Percentiles rank a stretch among this genome's conserved stretches.
phyloP scores from a whole-genome alignment of 1,140 invertebrate genomes.

The Aphelinus certus region DNA sequence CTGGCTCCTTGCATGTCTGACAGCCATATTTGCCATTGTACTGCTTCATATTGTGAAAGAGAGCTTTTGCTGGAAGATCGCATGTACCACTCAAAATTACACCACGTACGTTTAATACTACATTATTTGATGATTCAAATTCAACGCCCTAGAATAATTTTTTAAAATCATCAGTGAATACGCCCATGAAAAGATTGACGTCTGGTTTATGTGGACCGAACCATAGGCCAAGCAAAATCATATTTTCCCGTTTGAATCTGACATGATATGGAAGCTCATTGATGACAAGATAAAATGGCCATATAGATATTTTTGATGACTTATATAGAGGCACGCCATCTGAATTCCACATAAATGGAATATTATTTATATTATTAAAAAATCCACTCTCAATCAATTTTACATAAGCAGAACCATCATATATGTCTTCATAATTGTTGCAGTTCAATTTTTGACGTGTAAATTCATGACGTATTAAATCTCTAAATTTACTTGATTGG shows the following conservation, averaged over 20 bases:
- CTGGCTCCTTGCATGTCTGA: not conserved
- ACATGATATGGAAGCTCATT: conserved; percentile 41
- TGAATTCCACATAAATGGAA: conserved; percentile 14
- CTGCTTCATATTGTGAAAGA: conserved; percentile 5
- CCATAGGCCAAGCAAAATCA: conserved; percentile 43
- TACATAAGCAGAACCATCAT: conserved; percentile 13
- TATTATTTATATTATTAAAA: not conserved
- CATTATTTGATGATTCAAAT: conserved; percentile 12
- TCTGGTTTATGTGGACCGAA: conserved; percentile 41
- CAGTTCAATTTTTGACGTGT: not conserved
- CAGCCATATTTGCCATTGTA: conserved; percentile 17
- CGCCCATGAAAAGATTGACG: conserved; percentile 34
- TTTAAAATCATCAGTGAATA: conserved; percentile 26
- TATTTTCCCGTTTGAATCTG: conserved; percentile 41
- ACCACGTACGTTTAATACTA: not conserved
- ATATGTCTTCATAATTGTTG: conserved; percentile 13
- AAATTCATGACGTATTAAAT: not conserved
- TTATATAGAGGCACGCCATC: conserved; percentile 44
- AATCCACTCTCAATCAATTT: not conserved
- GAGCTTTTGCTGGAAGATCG: conserved; percentile 18
- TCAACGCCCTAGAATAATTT: conserved; percentile 30
- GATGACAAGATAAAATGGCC: conserved; percentile 50
- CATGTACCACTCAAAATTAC: conserved; percentile 10
- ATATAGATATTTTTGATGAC: conserved; percentile 50
- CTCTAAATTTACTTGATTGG: not conserved